Evolutionary conservation across 1,140 invertebrate species (phyloP).

Genomic region (Penaeus vannamei): DNA sequence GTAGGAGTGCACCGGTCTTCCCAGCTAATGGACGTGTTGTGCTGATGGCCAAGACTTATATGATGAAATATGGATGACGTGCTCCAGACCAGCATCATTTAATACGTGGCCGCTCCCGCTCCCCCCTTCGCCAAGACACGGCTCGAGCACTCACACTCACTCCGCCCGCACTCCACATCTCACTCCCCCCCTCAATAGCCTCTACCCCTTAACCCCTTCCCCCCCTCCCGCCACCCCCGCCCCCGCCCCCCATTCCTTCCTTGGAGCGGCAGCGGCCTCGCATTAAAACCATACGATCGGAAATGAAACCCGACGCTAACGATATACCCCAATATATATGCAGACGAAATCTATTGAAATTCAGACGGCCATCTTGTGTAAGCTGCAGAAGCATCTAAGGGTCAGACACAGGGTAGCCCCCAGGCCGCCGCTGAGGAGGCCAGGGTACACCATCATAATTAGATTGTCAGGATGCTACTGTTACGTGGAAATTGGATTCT

Average conservation of each 20-base stretch:
- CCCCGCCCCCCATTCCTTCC: not conserved
- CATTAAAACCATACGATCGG: conserved; percentile 64
- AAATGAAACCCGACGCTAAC: conserved; percentile 63
- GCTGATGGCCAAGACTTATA: conserved; percentile 62
- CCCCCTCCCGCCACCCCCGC: not conserved
- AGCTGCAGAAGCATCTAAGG: conserved; percentile 58
- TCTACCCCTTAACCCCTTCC: no score
- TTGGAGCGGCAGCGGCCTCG: not conserved
- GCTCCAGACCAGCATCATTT: conserved; percentile 35
- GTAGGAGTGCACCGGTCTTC: conserved; percentile 50
- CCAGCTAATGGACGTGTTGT: conserved; percentile 59
- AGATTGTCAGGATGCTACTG: conserved; percentile 65
- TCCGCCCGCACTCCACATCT: no score
- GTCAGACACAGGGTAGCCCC: conserved; percentile 47
- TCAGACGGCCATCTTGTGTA: conserved; percentile 64
- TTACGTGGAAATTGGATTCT: conserved; percentile 64
- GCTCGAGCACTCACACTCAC: no score
- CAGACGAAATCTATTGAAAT: conserved; percentile 63
- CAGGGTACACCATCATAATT: conserved; percentile 63
- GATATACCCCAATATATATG: conserved; percentile 65
- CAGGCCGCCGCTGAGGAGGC: conserved; percentile 32
- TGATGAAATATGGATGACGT: conserved; percentile 59
- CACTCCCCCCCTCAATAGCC: no score
- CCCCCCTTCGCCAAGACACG: not conserved
- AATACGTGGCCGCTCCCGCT: not conserved